Evolutionary conservation across 2,888 invertebrate genomes (phyloP), one percentile per base, ranked within the genome.

Genomic region (Volucella bombylans): DNA sequence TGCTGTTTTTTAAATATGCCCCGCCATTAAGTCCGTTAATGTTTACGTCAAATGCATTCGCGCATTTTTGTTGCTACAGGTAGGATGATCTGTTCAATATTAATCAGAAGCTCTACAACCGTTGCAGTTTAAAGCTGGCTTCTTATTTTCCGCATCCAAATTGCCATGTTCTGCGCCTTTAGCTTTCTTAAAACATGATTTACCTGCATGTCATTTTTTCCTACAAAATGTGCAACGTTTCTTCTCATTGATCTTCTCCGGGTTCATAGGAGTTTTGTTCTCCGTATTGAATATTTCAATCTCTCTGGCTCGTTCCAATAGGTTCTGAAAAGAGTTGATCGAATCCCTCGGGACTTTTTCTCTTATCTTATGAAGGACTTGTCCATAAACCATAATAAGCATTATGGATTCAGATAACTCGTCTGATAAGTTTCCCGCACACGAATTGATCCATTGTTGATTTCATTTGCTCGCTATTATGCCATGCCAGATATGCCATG

Each of bases 401-500:
- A 39, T 57, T 18, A 18, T 38, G 12, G 12, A 12, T n/a, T 54
- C 54, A 31, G 54, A 54, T 11, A 54, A 11, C 23, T 54, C 54
- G 31, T 54, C 54, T 14, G 39, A 55, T 8, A 55, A 38, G 4
- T 38, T 55, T 55, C 14, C 55, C 38, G 10, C 55, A 55, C 2
- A 55, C 10, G 14, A 55, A 55, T 14, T 55, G 38, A 55, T 55
- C 12, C 8, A 55, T 55, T 38, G n/a, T n/a, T n/a, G n/a, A n/a
- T 31, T 38, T 54, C 54, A 38, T 31, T 38, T 14, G 38, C 9
- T 55, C 38, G 8, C 4, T 55, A 14, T 14, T 55, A 39, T 8
- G 8, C 14, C 59, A 12, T 74, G 76, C 18, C 85, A 82, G 23
- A 39, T 74, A n/a, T 81, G 64, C 78, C 85, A 86, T 54, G 79